phyloP scores from a whole-genome alignment of 2,888 invertebrate genomes.

The Molanna angustata region DNA sequence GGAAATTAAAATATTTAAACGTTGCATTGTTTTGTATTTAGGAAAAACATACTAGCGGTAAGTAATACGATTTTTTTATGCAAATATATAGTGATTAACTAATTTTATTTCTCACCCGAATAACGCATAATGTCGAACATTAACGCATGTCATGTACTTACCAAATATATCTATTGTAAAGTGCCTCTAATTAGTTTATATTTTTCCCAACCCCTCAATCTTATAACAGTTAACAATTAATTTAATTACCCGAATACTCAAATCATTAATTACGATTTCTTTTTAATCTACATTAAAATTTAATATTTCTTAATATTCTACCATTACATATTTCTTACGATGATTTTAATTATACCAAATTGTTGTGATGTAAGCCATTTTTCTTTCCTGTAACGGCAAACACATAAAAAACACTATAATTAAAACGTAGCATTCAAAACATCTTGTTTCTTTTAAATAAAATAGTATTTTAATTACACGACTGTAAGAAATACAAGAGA shows the following conservation, averaged over 20 bases:
- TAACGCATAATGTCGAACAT: no score
- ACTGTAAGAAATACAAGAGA: not conserved
- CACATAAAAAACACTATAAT: conserved; percentile 5
- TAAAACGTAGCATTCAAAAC: conserved; percentile 9
- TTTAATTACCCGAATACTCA: conserved; percentile 2
- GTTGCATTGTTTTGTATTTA: no score
- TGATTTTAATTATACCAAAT: conserved; percentile 9
- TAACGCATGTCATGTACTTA: no score
- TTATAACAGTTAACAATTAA: conserved; percentile 3
- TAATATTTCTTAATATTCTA: conserved; percentile 9
- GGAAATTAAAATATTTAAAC: no score
- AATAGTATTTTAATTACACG: conserved; percentile 24
- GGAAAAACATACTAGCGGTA: no score
- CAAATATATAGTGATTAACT: no score
- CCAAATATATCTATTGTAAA: no score
- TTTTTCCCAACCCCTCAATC: conserved; percentile 5
- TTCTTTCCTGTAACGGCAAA: conserved; percentile 2
- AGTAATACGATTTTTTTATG: no score
- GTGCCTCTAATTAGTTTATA: no score
- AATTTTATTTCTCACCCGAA: no score
- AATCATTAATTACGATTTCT: conserved; percentile 8
- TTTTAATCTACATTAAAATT: conserved; percentile 16
- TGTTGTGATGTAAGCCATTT: not conserved
- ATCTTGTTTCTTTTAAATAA: conserved; percentile 9
- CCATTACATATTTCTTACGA: conserved; percentile 3